phyloP scores from a whole-genome alignment of 2,113 vertebrate species.

The Eira barbara region DNA sequence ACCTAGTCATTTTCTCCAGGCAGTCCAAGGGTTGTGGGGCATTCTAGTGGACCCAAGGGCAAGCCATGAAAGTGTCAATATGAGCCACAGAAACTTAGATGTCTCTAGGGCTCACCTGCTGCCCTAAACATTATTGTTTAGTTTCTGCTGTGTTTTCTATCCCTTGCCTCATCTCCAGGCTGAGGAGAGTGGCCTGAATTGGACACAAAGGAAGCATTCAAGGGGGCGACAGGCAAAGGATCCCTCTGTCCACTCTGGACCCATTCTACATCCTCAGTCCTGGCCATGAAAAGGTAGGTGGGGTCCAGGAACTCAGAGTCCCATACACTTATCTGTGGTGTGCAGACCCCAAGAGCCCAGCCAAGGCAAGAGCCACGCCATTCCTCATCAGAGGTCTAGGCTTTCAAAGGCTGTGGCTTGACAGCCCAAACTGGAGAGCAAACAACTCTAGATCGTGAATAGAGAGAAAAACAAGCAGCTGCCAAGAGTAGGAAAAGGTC shows the following conservation, averaged over 20 bases:
- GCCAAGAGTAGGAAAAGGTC: background rate
- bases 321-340: background rate
- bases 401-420: background rate
- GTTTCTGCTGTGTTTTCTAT: background rate
- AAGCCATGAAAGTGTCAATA: background rate
- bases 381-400: background rate
- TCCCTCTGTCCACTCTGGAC: background rate
- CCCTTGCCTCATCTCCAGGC: background rate
- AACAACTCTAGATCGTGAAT: background rate
- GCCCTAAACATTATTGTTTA: background rate
- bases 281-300: background rate
- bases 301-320: background rate
- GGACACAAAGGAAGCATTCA: background rate
- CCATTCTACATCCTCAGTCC: background rate
- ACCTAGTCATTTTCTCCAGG: background rate
- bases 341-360: background rate
- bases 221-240: background rate
- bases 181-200: background rate
- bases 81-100: background rate
- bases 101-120: background rate
- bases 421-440: background rate
- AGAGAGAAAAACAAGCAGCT: background rate
- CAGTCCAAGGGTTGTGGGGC: background rate
- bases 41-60: background rate
- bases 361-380: background rate